Base-by-base conservation (phyloP, 2,797 vertebrate genomes). In the Cygnus olor region DNA sequence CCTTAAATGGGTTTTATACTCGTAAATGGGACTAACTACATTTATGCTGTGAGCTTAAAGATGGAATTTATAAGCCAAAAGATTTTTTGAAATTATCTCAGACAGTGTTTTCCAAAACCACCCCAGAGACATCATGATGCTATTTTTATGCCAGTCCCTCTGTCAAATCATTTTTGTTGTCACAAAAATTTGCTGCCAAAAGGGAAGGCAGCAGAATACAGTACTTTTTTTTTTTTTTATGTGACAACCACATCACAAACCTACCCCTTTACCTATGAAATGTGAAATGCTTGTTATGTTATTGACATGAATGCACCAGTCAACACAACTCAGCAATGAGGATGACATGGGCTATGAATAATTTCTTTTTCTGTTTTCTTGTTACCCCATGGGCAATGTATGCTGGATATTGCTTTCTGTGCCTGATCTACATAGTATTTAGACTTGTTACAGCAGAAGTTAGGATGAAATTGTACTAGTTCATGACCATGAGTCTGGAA, bases 21-120 rank as follows among this genome's bases (percentile, higher is more conserved):
- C 58, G 74, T 69, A 85, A 93, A 84, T 8, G 13, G 30, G 36
- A 92, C 85, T 85, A 92, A 91, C 71, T 95, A 63, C 63, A 64
- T 88, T 73, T 94, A 84, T 71, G 61, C 17, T 40, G 6, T 22
- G 85, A 93, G 66, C 80, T 78, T 86, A 78, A 82, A 93, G 58
- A 84, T 38, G 9, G 1, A 25, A 47, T 36, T 82, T 60, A 14
- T 60, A 82, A 91, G 22, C 77, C 28, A 65, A 86, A 61, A 88
- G 19, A 51, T 36, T 83, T 78, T 90, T 93, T 24, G 0, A 58
- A 90, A 72, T 94, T 64, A 72, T 81, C 74, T 77, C 49, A 79
- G 64, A 30, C 21, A 28, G 3, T 38, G n/a, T 82, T 87, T 89
- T 87, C 45, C 61, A 87, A 94, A 94, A 58, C 19, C 20, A 79